phyloP scores from a whole-genome alignment of 2,797 vertebrate species.

The Hyperoplus immaculatus region DNA sequence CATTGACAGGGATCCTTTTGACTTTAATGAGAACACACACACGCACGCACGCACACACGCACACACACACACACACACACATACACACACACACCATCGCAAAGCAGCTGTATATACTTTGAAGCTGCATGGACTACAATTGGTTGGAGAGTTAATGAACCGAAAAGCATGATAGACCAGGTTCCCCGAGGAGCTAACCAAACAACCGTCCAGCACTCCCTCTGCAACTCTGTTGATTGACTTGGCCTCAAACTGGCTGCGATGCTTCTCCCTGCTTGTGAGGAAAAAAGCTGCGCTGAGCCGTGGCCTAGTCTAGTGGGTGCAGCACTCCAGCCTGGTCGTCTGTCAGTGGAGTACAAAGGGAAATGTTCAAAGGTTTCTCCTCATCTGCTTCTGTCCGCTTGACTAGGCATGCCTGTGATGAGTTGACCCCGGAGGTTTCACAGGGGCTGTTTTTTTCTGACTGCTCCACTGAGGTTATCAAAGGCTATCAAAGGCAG shows the following conservation, averaged over 20 bases:
- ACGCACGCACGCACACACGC: conserved; percentile 17
- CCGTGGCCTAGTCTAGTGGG: conserved; percentile 9
- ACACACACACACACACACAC: conserved; percentile 1
- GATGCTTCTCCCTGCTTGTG: conserved; percentile 54
- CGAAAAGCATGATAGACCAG: conserved; percentile 49
- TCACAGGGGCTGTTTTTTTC: conserved; percentile 51
- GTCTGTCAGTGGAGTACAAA: conserved; percentile 75
- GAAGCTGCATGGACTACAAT: conserved; percentile 41
- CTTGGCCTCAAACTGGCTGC: conserved; percentile 72
- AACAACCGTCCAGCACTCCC: conserved; percentile 58
- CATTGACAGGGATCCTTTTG: conserved; percentile 52
- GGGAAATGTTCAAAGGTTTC: conserved; percentile 70
- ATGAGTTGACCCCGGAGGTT: conserved; percentile 58
- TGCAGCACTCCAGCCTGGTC: conserved; percentile 55
- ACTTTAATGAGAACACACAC: conserved; percentile 63
- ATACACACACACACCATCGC: conserved; percentile 24
- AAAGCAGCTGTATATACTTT: conserved; percentile 43
- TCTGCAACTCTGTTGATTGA: conserved; percentile 70
- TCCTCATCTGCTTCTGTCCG: conserved; percentile 69
- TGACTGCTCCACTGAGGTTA: conserved; percentile 40
- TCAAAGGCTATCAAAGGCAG: conserved; percentile 59
- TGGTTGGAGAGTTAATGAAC: conserved; percentile 71
- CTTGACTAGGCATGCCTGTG: conserved; percentile 60
- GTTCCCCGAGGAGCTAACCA: conserved; percentile 67
- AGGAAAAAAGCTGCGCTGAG: conserved; percentile 31